Conservation (phyloP, 2,113 vertebrate genomes). For the Melanerpes formicivorus region DNA sequence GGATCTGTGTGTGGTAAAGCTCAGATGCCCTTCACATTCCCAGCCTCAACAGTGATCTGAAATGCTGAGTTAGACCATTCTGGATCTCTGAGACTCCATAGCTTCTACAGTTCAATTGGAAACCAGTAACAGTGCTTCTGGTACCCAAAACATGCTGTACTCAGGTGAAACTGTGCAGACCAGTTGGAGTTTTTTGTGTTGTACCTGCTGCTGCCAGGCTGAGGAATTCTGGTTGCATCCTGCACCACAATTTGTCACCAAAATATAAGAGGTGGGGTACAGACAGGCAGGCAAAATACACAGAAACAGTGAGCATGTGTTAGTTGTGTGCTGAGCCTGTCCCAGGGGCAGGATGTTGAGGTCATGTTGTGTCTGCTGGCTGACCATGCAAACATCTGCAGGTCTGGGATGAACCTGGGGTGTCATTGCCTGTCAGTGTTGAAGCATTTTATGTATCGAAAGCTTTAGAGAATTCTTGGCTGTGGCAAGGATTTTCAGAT, state of each 20-base stretch:
- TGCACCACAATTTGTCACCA: background rate
- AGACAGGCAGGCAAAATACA: background rate
- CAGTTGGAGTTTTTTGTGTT: background rate
- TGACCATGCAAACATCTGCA: background rate
- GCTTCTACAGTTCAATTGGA: background rate
- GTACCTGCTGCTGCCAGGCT: background rate
- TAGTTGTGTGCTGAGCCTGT: background rate
- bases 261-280: background rate
- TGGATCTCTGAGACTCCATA: background rate
- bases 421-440: background rate
- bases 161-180: background rate
- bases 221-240: background rate
- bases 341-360: background rate
- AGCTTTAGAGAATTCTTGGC: background rate
- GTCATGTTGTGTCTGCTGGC: background rate
- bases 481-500: background rate
- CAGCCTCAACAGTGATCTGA: background rate
- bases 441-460: background rate
- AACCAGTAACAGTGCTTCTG: background rate
- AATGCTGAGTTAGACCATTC: background rate
- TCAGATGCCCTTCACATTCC: background rate
- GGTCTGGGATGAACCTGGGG: background rate
- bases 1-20: background rate
- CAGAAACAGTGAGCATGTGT: rapidly evolving
- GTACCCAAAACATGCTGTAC: background rate